A percentile compares a stretch with the other conserved stretches of the same genome.
Conservation (phyloP, 2,797 vertebrate genomes). For the Telmatherina bonti region DNA sequence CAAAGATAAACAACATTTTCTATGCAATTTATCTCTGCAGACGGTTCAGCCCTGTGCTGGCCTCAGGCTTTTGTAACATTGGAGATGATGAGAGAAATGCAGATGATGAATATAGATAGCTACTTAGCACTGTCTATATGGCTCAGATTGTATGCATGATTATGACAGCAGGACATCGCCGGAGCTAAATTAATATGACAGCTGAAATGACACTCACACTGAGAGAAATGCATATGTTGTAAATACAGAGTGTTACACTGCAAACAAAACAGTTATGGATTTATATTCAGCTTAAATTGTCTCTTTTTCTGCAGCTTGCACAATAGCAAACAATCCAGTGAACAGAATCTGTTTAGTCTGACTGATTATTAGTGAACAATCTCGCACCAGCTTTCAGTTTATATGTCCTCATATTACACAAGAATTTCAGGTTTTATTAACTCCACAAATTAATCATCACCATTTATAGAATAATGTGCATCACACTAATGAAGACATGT, state of each 20-base stretch:
- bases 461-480: no score
- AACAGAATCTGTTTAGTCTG: no score
- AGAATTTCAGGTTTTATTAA: neutral
- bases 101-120: conserved; percentile 72
- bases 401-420: neutral
- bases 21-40: conserved; percentile 52
- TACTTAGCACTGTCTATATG: conserved; percentile 52
- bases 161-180: conserved; percentile 26
- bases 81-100: conserved; percentile 53
- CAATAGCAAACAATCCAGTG: no score
- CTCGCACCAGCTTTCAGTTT: neutral
- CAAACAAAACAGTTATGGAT: neutral
- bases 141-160: conserved; percentile 24
- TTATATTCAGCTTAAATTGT: conserved; percentile 8
- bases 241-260: no score
- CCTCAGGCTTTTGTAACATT: conserved; percentile 53
- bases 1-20: conserved; percentile 66
- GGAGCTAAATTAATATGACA: conserved; percentile 39
- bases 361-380: no score
- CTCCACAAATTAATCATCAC: neutral
- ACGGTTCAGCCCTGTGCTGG: conserved; percentile 46
- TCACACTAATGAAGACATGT: neutral
- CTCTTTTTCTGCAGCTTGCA: neutral
- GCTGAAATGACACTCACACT: conserved; percentile 26
- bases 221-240: neutral